Base-by-base conservation (phyloP, 2,113 vertebrate species). In the Cyanistes caeruleus region DNA sequence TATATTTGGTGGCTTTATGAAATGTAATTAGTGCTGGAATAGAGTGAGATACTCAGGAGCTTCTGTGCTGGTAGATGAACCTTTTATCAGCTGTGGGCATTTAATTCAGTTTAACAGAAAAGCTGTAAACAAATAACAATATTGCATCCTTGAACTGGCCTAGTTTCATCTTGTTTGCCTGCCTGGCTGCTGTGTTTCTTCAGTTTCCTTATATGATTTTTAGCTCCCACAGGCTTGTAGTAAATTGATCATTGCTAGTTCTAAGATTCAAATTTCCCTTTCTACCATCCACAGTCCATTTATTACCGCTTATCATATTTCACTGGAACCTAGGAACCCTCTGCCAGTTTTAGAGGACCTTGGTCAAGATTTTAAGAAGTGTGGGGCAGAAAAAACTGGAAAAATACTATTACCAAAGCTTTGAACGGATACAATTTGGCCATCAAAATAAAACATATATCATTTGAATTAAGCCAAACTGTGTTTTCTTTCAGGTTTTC, bases 11-110 rank as follows among this genome's bases (percentile, higher is more conserved):
- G 86, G 94, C 93, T 91, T 97, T 95, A 95, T 95, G 95, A 97
- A 96, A 97, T 96, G 95, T 94, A 97, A 97, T 97, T 97, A 97
- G 96, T 86, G 92, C 81, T 91, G n/a, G 27, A 82, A 96, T 79
- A 80, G 65, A 55, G 59, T 83, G 87, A 94, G 95, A 86, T 94
- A 76, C 86, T 93, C 85, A 70, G 82, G 72, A 95, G 82, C 89
- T 70, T 79, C 9, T 2, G 84, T 67, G 70, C 91, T 93, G 62
- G 86, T 82, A 94, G 96, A 94, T 83, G 87, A 96, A 93, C 93
- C 92, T 96, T 95, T 96, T 92, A 94, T 94, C 90, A 92, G 90
- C 95, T 95, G 76, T 64, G 85, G 86, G 90, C 95, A 96, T 93
- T 97, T 97, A 97, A 97, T 95, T 96, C 95, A 92, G 90, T 96